Percentiles rank a stretch among this genome's conserved stretches.
phyloP scores from a whole-genome alignment of 2,888 invertebrate genomes.

The Sycophila texana region DNA sequence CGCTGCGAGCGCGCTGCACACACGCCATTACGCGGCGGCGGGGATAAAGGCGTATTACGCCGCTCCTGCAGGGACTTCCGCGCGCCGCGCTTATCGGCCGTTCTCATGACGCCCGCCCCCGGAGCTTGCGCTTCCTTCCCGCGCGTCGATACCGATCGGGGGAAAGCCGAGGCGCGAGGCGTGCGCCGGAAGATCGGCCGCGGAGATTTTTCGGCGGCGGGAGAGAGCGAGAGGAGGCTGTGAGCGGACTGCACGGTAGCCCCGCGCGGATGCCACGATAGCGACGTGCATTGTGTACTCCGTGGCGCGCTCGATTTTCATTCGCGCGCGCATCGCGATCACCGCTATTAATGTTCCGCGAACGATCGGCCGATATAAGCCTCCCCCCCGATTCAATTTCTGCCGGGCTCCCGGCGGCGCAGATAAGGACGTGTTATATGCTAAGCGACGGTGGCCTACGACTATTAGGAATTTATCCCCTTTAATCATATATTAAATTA shows the following conservation, averaged over 20 bases:
- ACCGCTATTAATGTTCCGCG: too few relatives aligned
- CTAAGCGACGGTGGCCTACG: too few relatives aligned
- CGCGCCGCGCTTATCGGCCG: slow-evolving; percentile 5
- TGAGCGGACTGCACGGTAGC: slow-evolving; percentile 2
- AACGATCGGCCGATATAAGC: too few relatives aligned
- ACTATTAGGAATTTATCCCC: too few relatives aligned
- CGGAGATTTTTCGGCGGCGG: background rate
- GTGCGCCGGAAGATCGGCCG: slow-evolving; percentile 17
- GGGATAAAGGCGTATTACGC: slow-evolving; percentile 28
- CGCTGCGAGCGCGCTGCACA: background rate
- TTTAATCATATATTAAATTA: too few relatives aligned
- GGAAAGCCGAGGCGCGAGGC: background rate
- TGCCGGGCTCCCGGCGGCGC: too few relatives aligned
- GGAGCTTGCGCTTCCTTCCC: slow-evolving; percentile 19
- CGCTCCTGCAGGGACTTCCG: background rate
- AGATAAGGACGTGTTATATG: too few relatives aligned
- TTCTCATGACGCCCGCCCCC: slow-evolving; percentile 4
- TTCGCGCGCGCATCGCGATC: too few relatives aligned
- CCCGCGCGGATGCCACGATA: too few relatives aligned
- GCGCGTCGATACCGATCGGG: slow-evolving; percentile 44
- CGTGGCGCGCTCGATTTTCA: too few relatives aligned
- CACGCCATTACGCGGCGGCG: background rate
- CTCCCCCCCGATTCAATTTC: too few relatives aligned
- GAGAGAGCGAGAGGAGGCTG: background rate
- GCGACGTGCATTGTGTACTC: too few relatives aligned